A percentile compares a stretch with the other conserved stretches of the same genome.
phyloP scores from a whole-genome alignment of 2,797 vertebrate species.

The Epinephelus malabaricus region DNA sequence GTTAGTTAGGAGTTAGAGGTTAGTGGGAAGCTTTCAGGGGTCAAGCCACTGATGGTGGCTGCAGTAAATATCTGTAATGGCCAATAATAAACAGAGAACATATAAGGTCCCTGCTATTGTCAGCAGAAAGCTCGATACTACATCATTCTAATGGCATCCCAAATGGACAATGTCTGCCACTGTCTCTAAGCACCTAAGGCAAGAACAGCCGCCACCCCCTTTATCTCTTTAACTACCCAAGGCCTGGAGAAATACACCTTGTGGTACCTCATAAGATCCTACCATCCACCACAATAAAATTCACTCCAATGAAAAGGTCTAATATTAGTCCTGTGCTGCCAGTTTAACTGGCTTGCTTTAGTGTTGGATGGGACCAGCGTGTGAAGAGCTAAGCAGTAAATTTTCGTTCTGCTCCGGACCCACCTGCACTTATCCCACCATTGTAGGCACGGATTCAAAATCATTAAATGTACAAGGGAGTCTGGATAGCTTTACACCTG shows the following conservation, averaged over 20 bases:
- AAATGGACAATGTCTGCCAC: conserved; percentile 73
- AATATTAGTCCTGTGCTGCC: conserved; percentile 61
- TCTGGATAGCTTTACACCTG: neutral
- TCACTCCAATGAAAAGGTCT: conserved; percentile 50
- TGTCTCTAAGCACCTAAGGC: conserved; percentile 62
- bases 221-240: conserved; percentile 74
- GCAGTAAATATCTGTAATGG: conserved; percentile 82
- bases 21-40: conserved; percentile 69
- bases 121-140: conserved; percentile 73
- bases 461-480: conserved; percentile 8
- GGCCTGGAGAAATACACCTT: conserved; percentile 61
- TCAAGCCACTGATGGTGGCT: conserved; percentile 63
- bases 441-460: conserved; percentile 12
- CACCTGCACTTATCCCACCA: conserved; percentile 16
- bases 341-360: conserved; percentile 59
- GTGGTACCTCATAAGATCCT: conserved; percentile 56
- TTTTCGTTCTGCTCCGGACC: conserved; percentile 25
- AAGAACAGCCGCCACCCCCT: conserved; percentile 55
- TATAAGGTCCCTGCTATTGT: conserved; percentile 72
- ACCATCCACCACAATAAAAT: conserved; percentile 54
- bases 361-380: conserved; percentile 36
- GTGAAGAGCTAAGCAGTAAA: conserved; percentile 46
- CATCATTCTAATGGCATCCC: conserved; percentile 78
- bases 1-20: conserved; percentile 68
- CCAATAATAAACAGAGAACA: conserved; percentile 78